These are phyloP conservation scores for Notarius lentiginosus DNA, from an alignment of 2,113 vertebrate species.

Conservation along the genomic window DNA sequence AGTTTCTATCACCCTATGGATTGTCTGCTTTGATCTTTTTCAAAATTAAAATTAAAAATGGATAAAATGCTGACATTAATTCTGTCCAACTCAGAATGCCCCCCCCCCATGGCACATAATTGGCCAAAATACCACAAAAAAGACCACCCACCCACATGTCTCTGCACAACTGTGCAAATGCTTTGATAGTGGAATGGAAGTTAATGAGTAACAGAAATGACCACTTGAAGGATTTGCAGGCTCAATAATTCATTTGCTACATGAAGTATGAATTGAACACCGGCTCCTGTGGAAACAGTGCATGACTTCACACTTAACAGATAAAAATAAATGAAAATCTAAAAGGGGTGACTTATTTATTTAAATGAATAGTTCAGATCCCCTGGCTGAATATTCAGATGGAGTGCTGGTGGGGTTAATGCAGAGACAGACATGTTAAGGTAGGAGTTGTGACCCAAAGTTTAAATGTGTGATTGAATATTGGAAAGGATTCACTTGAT, in stretches of 20 bases:
- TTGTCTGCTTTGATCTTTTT: background rate
- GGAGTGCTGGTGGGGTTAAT: background rate
- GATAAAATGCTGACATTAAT: background rate
- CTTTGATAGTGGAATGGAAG: background rate
- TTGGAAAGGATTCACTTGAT: background rate
- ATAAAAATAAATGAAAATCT: background rate
- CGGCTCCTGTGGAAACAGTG: background rate
- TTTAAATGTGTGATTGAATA: background rate
- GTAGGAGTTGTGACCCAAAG: background rate
- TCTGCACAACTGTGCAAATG: background rate
- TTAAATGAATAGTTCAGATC: background rate
- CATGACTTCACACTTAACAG: slow-evolving; percentile 6
- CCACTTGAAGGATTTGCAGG: background rate
- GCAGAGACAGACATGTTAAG: background rate
- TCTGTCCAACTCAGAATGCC: background rate
- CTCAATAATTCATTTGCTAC: slow-evolving; percentile 5
- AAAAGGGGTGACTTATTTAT: background rate
- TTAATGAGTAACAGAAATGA: background rate
- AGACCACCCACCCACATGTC: background rate
- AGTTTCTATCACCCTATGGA: background rate
- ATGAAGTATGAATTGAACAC: slow-evolving; percentile 12
- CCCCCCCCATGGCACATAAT: background rate
- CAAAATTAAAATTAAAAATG: background rate
- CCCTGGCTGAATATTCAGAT: background rate
- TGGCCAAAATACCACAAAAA: background rate